Percentiles rank a stretch among this genome's conserved stretches.
These are phyloP conservation scores for Teleopsis dalmanni DNA, from an alignment of 1,140 invertebrate species.

Conservation along the genomic window DNA sequence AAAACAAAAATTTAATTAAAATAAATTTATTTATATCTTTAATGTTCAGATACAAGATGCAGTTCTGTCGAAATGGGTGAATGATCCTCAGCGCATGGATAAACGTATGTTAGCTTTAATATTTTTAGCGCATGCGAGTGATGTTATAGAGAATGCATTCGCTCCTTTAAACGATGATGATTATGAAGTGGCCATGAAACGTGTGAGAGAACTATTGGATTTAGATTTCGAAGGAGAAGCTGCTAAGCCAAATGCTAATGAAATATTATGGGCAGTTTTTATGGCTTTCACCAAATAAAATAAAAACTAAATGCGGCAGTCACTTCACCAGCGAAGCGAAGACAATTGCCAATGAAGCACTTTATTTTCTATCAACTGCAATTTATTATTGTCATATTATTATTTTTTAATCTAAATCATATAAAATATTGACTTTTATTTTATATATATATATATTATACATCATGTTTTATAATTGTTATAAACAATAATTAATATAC, in stretches of 20 bases:
- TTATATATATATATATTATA: neutral
- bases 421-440: neutral
- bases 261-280: constrained; percentile 98
- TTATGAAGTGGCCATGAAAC: constrained; percentile 96
- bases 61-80: constrained; percentile 92
- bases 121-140: constrained; percentile 93
- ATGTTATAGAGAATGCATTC: constrained; percentile 99
- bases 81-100: constrained; percentile 96
- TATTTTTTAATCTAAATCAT: neutral
- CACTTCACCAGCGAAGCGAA: too few relatives aligned
- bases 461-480: constrained; percentile 6
- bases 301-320: too few relatives aligned
- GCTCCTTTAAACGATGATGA: constrained; percentile 96
- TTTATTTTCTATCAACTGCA: neutral
- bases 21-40: constrained; percentile 20
- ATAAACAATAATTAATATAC: too few relatives aligned
- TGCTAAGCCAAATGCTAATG: constrained; percentile 76
- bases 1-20: neutral
- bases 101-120: constrained; percentile 86
- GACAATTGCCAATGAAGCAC: neutral
- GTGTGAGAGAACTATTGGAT: constrained; percentile 90
- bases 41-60: constrained; percentile 94
- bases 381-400: constrained; percentile 2
- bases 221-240: constrained; percentile 93
- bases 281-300: constrained; percentile 93